Evolutionary conservation across 2,888 invertebrate species (phyloP), one percentile per base, ranked within the genome.

Genomic region (Thecocarcelia acutangulata): DNA sequence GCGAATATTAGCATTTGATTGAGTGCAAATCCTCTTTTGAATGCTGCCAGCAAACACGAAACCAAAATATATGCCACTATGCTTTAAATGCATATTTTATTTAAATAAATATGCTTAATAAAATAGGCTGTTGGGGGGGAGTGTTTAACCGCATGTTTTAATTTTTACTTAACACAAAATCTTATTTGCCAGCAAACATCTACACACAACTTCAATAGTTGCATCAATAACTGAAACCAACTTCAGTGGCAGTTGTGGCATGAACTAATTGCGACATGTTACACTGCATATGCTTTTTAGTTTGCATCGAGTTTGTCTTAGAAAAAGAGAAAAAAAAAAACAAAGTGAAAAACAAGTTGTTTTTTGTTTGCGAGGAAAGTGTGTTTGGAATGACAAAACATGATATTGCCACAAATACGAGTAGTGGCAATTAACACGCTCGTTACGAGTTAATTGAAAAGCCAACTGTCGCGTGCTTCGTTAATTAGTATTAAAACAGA

Each of bases 361-460:
- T 54, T 33, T 33, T 72, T 9, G 46, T 21, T 54, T 33, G 3
- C 1, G 33, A 33, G 24, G 21, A 5, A 44, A 21, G 42, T 64
- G 28, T 59, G 46, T 12, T 46, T 73, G 56, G 46, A 21, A 40
- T 21, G 3, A 58, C 11, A 58, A 42, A 19, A 50, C 46, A 17
- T 44, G 28, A 63, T 54, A 81, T 73, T 77, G 72, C 73, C 73
- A 74, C 83, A 81, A 83, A 84, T 84, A 74, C 83, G 79, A 83
- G 83, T 84, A 79, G 69, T 50, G 48, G 63, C 83, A 84, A 85
- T 85, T 85, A 85, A 80, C 84, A 82, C 79, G 80, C 76, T 83
- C 78, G 80, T 83, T 83, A 76, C 69, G 76, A 73, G 66, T 72
- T 85, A 83, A 85, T 84, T 83, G 84, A 82, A 81, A 80, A 68